Percentiles rank a stretch among this genome's conserved stretches.
Conservation (phyloP, 1,140 invertebrate genomes). For the Ylistrum balloti region DNA sequence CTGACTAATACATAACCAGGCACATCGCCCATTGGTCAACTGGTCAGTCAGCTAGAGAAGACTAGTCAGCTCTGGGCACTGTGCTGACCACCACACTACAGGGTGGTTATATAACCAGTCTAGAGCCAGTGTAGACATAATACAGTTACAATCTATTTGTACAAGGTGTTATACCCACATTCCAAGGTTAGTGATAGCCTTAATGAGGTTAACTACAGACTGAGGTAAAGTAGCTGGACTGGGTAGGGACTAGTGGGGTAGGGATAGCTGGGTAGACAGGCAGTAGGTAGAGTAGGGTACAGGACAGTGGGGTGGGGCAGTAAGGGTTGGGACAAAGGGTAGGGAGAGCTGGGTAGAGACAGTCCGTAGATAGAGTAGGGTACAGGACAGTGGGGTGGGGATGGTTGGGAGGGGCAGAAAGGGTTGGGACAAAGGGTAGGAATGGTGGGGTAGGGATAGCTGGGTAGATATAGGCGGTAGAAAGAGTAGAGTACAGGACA, state of each 20-base stretch:
- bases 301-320: not conserved
- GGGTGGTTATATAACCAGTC: not conserved
- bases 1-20: not conserved
- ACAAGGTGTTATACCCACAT: constrained; percentile 1
- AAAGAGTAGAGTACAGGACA: not conserved
- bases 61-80: not conserved
- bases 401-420: not conserved
- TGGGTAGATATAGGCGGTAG: not conserved
- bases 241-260: not conserved
- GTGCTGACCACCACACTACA: not conserved
- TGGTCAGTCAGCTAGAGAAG: not conserved
- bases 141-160: not conserved
- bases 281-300: not conserved
- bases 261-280: not conserved
- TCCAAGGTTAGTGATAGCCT: constrained; percentile 1
- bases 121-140: constrained; percentile 16
- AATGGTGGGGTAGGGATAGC: not conserved
- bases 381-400: no score
- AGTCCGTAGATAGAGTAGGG: not conserved
- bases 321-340: not conserved
- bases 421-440: not conserved
- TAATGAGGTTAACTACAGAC: constrained; percentile 18
- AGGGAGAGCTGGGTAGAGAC: not conserved
- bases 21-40: not conserved
- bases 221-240: not conserved